Percentiles rank a stretch among this genome's conserved stretches.
Evolutionary conservation across 2,888 invertebrate species (phyloP).

Genomic region (Willowsia nigromaculata): DNA sequence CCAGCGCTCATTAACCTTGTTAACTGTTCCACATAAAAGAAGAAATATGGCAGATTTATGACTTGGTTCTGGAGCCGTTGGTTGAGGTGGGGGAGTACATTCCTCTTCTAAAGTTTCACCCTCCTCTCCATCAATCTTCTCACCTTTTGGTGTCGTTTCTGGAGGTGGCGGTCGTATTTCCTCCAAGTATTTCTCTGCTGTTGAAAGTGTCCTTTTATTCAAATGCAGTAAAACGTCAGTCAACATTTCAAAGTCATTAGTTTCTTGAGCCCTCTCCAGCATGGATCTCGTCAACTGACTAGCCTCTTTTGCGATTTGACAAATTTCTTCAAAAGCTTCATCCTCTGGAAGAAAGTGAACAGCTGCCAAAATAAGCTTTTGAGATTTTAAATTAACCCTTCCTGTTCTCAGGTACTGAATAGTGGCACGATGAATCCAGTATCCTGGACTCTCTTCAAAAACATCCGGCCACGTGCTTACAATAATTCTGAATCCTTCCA

Average conservation of each 20-base stretch:
- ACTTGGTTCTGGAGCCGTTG: conserved; percentile 10
- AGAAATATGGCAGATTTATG: conserved; percentile 72
- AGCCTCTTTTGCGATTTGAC: conserved; percentile 34
- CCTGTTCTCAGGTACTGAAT: conserved; percentile 53
- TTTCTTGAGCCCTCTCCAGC: conserved; percentile 59
- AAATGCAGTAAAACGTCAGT: conserved; percentile 65
- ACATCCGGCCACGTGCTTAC: conserved; percentile 69
- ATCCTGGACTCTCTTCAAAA: conserved; percentile 62
- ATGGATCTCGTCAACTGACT: conserved; percentile 31
- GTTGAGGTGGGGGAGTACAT: background rate
- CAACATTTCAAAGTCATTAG: conserved; percentile 72
- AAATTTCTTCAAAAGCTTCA: conserved; percentile 59
- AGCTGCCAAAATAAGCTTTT: conserved; percentile 69
- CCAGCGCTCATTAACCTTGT: conserved; percentile 66
- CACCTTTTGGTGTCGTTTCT: background rate
- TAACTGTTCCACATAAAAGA: conserved; percentile 71
- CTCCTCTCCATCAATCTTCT: background rate
- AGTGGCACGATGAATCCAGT: conserved; percentile 64
- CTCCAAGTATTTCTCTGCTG: conserved; percentile 61
- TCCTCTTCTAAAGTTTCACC: background rate
- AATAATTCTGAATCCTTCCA: conserved; percentile 72
- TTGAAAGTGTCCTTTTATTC: conserved; percentile 45
- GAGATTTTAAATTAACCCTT: conserved; percentile 53
- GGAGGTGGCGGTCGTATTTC: conserved; percentile 42
- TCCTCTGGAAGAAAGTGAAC: conserved; percentile 69